Evolutionary conservation across 2,113 vertebrate species (phyloP), one percentile per base, ranked within the genome.

Genomic region (Pipra filicauda): DNA sequence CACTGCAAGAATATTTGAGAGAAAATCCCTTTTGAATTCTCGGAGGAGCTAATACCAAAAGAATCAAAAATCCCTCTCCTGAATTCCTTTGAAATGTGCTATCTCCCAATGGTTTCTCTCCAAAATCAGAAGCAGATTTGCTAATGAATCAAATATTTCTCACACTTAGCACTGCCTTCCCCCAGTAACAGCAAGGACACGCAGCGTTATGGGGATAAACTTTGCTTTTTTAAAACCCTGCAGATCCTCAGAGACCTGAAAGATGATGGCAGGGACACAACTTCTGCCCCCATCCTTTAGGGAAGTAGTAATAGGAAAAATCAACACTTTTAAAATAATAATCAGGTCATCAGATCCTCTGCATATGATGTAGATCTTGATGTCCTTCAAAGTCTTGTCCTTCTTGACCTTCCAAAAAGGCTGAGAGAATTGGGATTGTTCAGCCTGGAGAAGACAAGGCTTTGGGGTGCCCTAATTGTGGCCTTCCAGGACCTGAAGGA

Each of bases 1-100:
- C 90, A 67, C 75, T 90, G 88, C 90, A 90, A 76, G 57, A 89
- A 88, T 64, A 59, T 92, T 93, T 93, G 94, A 91, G 93, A 95
- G 65, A 93, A 90, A 93, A 88, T 74, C 93, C 46, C 88, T 27
- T 5, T 12, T 79, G 86, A 69, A 92, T 94, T 95, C 61, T 70
- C 0, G 1, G 64, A 67, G 58, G 86, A 88, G 61, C 43, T 71
- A 61, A 87, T 35, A 91, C 30, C 59, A 54, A 83, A 71, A 84
- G 35, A 75, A 66, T 11, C 33, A 48, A 88, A 93, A 41, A 76
- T 35, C 31, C 64, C 43, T 37, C 37, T 9, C 26, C 73, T 14
- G 44, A 67, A 48, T n/a, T 84, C 77, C 49, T 94, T 49, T 91
- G n/a, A 62, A 85, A 83, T 41, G 14, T 39, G 33, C 61, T 55